Conservation (phyloP, 2,113 vertebrate genomes). For the Formicarius rufipectus region DNA sequence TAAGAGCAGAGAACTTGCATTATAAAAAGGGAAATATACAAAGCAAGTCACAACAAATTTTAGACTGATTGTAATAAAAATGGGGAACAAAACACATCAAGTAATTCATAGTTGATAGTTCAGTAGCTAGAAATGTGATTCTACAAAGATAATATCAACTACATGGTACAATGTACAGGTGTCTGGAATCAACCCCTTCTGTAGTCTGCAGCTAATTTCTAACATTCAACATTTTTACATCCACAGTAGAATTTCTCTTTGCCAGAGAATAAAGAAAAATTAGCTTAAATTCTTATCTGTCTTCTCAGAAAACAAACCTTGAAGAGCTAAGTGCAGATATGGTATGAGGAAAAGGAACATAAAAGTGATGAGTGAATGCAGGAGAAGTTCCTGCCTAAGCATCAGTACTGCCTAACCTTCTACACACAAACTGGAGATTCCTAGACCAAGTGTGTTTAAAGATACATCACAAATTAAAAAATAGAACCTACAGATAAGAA, state of each 20-base stretch:
- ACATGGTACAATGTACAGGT: neutral
- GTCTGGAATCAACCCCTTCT: neutral
- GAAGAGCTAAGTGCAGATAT: neutral
- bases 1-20: conserved; percentile 55
- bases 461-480: neutral
- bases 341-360: neutral
- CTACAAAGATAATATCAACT: neutral
- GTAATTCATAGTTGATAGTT: neutral
- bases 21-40: neutral
- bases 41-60: neutral
- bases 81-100: neutral
- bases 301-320: neutral
- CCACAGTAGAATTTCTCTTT: neutral
- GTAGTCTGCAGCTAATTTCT: neutral
- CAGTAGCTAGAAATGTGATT: neutral
- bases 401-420: neutral
- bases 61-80: neutral
- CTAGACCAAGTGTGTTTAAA: neutral
- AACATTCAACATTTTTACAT: neutral
- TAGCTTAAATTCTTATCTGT: neutral
- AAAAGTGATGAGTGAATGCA: neutral
- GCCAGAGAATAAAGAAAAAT: neutral
- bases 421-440: neutral
- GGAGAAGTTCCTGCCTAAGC: neutral
- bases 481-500: neutral